Conservation (phyloP, 2,113 vertebrate species). For the Hypanus sabinus region DNA sequence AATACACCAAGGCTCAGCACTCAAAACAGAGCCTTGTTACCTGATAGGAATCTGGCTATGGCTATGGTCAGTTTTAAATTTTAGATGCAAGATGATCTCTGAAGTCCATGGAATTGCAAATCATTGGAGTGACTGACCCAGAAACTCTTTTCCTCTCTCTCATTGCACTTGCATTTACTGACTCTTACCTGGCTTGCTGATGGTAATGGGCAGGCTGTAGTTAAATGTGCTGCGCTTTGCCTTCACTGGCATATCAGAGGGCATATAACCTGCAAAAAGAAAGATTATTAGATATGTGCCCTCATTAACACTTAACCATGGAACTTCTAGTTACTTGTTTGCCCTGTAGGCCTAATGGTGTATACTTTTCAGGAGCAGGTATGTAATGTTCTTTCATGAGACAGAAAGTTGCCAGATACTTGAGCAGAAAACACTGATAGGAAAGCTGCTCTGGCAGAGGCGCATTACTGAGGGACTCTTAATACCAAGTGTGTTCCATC, state of each 20-base stretch:
- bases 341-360: no score
- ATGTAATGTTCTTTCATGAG: no score
- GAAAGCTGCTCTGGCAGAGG: neutral
- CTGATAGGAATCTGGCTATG: no score
- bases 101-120: no score
- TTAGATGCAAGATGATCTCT: no score
- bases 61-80: no score
- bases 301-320: neutral
- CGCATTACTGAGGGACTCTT: neutral
- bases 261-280: conserved; percentile 60
- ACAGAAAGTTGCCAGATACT: no score
- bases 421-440: no score
- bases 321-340: neutral
- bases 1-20: no score
- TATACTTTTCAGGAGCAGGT: no score
- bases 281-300: neutral
- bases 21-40: no score
- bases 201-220: conserved; percentile 80
- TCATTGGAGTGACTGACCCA: neutral
- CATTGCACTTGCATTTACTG: neutral
- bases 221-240: conserved; percentile 85
- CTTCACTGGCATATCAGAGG: conserved; percentile 80
- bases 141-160: neutral
- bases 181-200: conserved; percentile 75
- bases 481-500: neutral